Conservation (phyloP, 2,113 vertebrate genomes). For the Oreotragus oreotragus region DNA sequence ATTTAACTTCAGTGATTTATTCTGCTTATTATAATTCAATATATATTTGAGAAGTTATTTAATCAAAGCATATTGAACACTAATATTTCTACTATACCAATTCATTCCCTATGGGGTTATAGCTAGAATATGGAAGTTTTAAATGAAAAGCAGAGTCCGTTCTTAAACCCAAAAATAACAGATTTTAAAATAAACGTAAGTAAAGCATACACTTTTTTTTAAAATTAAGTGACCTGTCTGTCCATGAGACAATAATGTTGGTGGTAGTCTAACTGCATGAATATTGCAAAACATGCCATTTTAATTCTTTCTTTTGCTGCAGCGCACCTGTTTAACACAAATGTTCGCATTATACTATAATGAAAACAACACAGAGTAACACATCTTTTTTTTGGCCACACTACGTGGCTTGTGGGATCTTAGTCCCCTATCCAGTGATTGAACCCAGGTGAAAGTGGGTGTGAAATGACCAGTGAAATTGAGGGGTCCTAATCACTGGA, state of each 20-base stretch:
- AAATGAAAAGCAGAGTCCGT: neutral
- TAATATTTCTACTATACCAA: conserved; percentile 1
- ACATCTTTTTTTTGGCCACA: neutral
- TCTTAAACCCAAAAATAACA: neutral
- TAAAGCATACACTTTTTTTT: neutral
- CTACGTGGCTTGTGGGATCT: neutral
- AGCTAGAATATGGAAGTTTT: neutral
- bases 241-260: neutral
- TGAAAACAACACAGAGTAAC: neutral
- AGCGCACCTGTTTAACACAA: neutral
- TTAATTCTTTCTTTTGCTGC: neutral
- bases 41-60: neutral
- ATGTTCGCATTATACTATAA: neutral
- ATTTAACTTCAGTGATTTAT: neutral
- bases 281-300: neutral
- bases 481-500: neutral
- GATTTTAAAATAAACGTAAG: neutral
- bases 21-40: conserved; percentile 1
- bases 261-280: neutral
- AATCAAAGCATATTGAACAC: neutral
- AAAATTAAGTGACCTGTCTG: neutral
- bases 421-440: neutral
- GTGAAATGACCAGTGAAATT: neutral
- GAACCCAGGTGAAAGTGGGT: neutral
- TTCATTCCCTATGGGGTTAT: neutral